These are phyloP conservation scores for Sphenodon punctatus DNA, from an alignment of 2,797 vertebrate genomes.

Conservation along the genomic window DNA sequence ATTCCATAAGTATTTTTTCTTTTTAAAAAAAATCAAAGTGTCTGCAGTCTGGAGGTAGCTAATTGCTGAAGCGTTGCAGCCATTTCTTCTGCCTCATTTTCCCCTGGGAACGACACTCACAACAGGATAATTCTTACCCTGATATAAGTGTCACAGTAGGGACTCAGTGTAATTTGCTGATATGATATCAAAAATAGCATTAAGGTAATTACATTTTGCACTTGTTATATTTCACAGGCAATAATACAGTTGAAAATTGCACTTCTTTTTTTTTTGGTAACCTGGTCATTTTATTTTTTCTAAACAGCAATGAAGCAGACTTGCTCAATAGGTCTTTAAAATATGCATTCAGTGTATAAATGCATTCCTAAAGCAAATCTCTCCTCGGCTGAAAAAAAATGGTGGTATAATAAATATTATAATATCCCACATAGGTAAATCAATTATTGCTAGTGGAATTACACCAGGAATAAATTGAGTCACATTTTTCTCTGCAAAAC, in stretches of 20 bases:
- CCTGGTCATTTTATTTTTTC: constrained; percentile 39
- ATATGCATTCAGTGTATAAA: constrained; percentile 71
- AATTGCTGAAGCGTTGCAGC: constrained; percentile 67
- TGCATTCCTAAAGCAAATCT: constrained; percentile 62
- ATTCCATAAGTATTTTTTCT: constrained; percentile 58
- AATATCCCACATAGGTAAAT: neutral
- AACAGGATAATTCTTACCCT: constrained; percentile 75
- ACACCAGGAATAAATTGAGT: neutral
- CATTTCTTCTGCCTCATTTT: constrained; percentile 64
- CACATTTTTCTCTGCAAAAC: neutral
- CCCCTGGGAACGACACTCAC: constrained; percentile 65
- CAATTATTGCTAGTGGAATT: neutral
- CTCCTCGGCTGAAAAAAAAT: constrained; percentile 24
- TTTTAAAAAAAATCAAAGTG: constrained; percentile 47
- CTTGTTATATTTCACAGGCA: constrained; percentile 77
- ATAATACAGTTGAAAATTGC: constrained; percentile 69
- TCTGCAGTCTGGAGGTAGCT: constrained; percentile 59
- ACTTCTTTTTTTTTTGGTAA: constrained; percentile 32
- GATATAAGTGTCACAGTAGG: constrained; percentile 73
- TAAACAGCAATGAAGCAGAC: constrained; percentile 54
- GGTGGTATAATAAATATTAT: neutral
- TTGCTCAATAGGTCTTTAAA: constrained; percentile 61
- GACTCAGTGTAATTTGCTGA: constrained; percentile 73
- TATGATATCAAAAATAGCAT: constrained; percentile 85
- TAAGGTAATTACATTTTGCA: constrained; percentile 82